phyloP scores from a whole-genome alignment of 1,140 invertebrate genomes.

The Euwallacea similis region DNA sequence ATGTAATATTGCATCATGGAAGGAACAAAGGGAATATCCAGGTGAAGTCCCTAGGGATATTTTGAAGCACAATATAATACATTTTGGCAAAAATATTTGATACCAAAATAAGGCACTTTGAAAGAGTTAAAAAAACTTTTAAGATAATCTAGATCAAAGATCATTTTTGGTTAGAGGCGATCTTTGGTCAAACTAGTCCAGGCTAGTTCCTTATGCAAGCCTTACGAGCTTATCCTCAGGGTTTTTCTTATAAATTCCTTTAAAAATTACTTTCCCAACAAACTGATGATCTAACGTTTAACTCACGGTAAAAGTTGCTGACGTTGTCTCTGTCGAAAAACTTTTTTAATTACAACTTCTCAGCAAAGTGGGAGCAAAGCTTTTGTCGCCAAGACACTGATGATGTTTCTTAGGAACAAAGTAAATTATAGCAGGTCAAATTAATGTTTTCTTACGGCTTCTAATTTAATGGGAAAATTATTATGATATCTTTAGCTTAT shows the following conservation, averaged over 20 bases:
- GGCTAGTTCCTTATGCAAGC: too few species aligned
- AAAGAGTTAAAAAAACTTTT: too few species aligned
- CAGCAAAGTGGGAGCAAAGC: conserved; percentile 12
- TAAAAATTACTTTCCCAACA: conserved; percentile 6
- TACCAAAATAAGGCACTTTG: too few species aligned
- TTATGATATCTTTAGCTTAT: too few species aligned
- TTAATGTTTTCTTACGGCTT: too few species aligned
- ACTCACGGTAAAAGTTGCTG: conserved; percentile 6
- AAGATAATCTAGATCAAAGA: background rate
- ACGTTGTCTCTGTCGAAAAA: conserved; percentile 13
- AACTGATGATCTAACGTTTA: conserved; percentile 13
- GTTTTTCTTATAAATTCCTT: background rate
- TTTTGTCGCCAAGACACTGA: conserved; percentile 5
- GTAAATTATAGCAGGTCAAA: background rate
- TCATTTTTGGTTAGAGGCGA: background rate
- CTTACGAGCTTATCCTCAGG: too few species aligned
- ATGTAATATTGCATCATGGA: conserved; percentile 24
- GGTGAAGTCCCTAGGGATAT: conserved; percentile 22
- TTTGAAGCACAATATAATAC: background rate
- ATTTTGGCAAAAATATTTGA: too few species aligned
- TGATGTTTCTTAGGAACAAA: conserved; percentile 15
- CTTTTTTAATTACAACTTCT: conserved; percentile 22
- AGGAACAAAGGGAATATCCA: conserved; percentile 32
- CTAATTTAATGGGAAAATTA: too few species aligned
- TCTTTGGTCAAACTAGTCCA: too few species aligned